These are phyloP conservation scores for Turritopsis rubra DNA, from an alignment of 30 jellyfish, hydroid and myxozoan species.

Conservation along the genomic window DNA sequence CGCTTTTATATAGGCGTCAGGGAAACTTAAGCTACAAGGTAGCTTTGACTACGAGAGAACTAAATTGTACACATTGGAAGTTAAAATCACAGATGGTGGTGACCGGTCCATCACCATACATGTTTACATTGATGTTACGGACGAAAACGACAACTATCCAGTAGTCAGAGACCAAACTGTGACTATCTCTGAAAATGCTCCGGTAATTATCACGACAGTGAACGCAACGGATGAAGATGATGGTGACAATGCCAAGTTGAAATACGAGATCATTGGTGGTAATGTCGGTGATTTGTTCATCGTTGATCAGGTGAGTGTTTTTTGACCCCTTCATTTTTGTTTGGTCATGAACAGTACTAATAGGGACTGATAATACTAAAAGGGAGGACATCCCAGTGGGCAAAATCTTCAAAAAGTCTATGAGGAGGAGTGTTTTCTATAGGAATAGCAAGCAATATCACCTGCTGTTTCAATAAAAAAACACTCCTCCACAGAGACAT, in stretches of 20 bases:
- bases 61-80: not conserved
- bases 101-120: not conserved
- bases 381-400: too few relatives aligned
- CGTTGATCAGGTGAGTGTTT: not conserved
- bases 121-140: not conserved
- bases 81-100: slow-evolving; percentile 3
- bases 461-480: too few relatives aligned
- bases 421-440: too few relatives aligned
- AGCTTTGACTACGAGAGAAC: not conserved
- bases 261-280: not conserved
- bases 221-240: not conserved
- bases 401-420: too few relatives aligned
- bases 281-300: not conserved
- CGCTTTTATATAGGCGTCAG: not conserved
- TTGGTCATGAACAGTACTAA: not conserved
- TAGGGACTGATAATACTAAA: too few relatives aligned
- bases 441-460: too few relatives aligned
- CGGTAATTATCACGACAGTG: not conserved
- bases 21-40: not conserved
- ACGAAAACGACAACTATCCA: not conserved
- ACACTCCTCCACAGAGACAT: too few relatives aligned
- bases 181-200: not conserved
- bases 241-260: not conserved
- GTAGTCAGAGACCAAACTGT: not conserved
- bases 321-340: not conserved